Evolutionary conservation across 2,797 vertebrate genomes (phyloP).

Genomic region (Channallabes apus): DNA sequence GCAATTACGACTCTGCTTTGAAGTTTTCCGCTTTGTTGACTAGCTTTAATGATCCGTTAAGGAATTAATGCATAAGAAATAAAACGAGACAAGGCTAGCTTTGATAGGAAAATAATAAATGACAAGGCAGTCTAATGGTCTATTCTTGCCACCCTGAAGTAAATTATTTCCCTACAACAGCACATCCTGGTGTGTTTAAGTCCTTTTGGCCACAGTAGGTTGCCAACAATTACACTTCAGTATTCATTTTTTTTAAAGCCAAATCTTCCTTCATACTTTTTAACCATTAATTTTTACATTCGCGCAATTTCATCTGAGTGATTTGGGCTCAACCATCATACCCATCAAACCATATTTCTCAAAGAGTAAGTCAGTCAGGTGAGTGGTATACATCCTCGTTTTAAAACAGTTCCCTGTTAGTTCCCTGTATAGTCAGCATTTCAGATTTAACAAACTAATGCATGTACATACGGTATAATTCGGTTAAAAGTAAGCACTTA

Average conservation of each 20-base stretch:
- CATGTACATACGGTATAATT: no score
- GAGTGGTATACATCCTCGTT: no score
- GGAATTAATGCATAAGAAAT: not conserved
- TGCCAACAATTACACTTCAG: not conserved
- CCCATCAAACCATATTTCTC: no score
- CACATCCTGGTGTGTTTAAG: not conserved
- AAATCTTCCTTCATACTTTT: not conserved
- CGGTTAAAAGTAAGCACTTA: no score
- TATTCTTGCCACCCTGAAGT: not conserved
- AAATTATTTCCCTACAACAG: not conserved
- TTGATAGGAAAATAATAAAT: not conserved
- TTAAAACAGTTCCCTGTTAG: no score
- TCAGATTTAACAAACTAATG: no score
- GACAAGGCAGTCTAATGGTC: not conserved
- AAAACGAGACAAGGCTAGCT: not conserved
- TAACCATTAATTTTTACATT: not conserved
- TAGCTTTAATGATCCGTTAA: not conserved
- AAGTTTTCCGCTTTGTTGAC: conserved; percentile 2
- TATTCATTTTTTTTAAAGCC: not conserved
- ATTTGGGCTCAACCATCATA: not conserved
- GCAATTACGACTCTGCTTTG: not conserved
- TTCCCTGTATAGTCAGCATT: no score
- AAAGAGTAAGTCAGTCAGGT: no score
- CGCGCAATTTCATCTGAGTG: no score
- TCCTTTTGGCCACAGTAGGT: no score